Conservation (phyloP, 2,113 vertebrate species). For the Lathamus discolor region DNA sequence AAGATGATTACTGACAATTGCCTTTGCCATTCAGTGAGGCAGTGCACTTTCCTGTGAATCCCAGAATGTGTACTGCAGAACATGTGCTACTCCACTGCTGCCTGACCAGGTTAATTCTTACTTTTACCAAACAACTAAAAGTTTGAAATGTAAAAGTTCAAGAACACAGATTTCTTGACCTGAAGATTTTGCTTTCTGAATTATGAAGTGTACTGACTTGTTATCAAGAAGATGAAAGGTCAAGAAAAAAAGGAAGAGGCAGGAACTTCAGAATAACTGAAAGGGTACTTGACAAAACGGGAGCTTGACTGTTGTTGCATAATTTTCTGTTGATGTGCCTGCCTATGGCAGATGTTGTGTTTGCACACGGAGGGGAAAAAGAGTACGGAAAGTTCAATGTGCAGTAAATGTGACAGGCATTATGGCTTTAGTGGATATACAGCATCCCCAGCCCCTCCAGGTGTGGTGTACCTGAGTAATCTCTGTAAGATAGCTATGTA, state of each 20-base stretch:
- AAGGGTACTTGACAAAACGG: background rate
- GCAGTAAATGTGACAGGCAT: background rate
- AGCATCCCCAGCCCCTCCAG: accelerated
- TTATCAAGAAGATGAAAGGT: background rate
- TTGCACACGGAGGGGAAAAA: background rate
- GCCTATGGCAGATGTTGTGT: background rate
- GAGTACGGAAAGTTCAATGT: background rate
- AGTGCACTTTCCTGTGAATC: background rate
- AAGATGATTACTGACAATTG: constrained; percentile 4
- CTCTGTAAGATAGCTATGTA: background rate
- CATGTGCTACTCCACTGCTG: background rate
- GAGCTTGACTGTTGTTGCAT: background rate
- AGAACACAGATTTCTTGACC: background rate
- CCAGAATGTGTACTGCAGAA: background rate
- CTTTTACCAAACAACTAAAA: background rate
- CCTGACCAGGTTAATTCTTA: background rate
- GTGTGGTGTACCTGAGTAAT: background rate
- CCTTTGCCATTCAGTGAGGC: background rate
- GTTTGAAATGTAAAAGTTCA: background rate
- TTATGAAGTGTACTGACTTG: background rate
- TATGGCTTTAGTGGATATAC: background rate
- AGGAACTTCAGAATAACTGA: background rate
- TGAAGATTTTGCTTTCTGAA: background rate
- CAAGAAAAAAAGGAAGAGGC: background rate
- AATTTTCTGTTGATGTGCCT: background rate